Evolutionary conservation across 1,140 invertebrate species (phyloP).

Genomic region (Hycleus cichorii): DNA sequence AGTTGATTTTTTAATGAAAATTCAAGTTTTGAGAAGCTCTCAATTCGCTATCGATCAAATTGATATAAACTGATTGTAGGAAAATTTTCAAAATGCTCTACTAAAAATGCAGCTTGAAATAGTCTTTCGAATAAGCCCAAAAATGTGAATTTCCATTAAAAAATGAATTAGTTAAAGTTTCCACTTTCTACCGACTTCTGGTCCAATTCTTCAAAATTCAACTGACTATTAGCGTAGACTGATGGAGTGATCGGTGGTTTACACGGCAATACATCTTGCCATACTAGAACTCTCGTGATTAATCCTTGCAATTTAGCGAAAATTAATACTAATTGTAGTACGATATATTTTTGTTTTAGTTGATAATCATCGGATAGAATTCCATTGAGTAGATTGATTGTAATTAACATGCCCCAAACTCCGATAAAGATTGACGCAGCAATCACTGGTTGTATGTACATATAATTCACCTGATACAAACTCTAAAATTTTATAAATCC

Average conservation of each 20-base stretch:
- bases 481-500: constrained; percentile 40
- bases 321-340: constrained; percentile 47
- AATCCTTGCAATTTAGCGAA: constrained; percentile 50
- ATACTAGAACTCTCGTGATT: constrained; percentile 42
- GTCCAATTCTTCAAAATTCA: neutral
- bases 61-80: too few relatives aligned
- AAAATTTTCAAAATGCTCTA: too few relatives aligned
- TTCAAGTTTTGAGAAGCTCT: too few relatives aligned
- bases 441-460: constrained; percentile 52
- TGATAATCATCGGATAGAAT: constrained; percentile 40
- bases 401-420: constrained; percentile 55
- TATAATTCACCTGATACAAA: constrained; percentile 50
- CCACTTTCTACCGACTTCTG: neutral
- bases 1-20: too few relatives aligned
- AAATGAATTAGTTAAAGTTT: too few relatives aligned
- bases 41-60: too few relatives aligned
- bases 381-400: constrained; percentile 44
- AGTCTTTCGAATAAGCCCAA: too few relatives aligned
- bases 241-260: constrained; percentile 42
- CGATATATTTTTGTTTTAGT: constrained; percentile 43
- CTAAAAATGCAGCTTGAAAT: too few relatives aligned
- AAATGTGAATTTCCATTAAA: too few relatives aligned
- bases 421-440: constrained; percentile 52
- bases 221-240: constrained; percentile 45
- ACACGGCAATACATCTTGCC: constrained; percentile 44